phyloP scores from a whole-genome alignment of 2,888 invertebrate species.

The Tuberolachnus salignus region DNA sequence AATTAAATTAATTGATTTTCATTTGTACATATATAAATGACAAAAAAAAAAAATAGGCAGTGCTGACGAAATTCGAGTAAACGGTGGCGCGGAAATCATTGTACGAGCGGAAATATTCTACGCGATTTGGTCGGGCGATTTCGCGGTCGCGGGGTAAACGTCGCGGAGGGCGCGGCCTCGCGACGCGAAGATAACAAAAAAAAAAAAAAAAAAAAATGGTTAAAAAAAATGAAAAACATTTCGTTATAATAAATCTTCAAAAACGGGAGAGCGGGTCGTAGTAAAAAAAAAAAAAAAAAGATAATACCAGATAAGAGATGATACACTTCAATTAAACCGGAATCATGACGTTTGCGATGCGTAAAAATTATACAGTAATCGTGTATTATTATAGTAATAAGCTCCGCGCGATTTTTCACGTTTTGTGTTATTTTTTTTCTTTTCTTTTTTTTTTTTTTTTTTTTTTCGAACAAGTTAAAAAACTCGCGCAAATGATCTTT shows the following conservation, averaged over 20 bases:
- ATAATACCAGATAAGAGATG: neutral
- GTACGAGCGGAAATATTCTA: too few relatives aligned
- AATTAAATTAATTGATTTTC: constrained; percentile 21
- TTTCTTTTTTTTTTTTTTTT: too few relatives aligned
- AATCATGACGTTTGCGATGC: neutral
- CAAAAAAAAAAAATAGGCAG: too few relatives aligned
- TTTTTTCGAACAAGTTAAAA: constrained; percentile 4
- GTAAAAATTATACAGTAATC: neutral
- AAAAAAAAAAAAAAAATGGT: too few relatives aligned
- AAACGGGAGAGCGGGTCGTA: too few relatives aligned
- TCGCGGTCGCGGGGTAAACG: too few relatives aligned
- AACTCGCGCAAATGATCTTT: neutral
- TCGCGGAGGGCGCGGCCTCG: too few relatives aligned
- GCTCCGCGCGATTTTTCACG: neutral
- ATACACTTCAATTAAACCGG: constrained; percentile 20
- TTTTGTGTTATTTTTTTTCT: too few relatives aligned
- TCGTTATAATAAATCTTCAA: constrained; percentile 24
- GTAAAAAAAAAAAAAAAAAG: neutral
- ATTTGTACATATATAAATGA: constrained; percentile 9
- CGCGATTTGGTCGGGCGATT: too few relatives aligned
- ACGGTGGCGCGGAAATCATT: too few relatives aligned
- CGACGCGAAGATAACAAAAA: neutral
- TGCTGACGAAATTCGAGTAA: too few relatives aligned
- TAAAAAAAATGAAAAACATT: constrained; percentile 16
- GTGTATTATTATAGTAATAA: neutral